A percentile compares a stretch with the other conserved stretches of the same genome.
phyloP scores from a whole-genome alignment of 2,113 vertebrate species.

The Cygnus buccinator region DNA sequence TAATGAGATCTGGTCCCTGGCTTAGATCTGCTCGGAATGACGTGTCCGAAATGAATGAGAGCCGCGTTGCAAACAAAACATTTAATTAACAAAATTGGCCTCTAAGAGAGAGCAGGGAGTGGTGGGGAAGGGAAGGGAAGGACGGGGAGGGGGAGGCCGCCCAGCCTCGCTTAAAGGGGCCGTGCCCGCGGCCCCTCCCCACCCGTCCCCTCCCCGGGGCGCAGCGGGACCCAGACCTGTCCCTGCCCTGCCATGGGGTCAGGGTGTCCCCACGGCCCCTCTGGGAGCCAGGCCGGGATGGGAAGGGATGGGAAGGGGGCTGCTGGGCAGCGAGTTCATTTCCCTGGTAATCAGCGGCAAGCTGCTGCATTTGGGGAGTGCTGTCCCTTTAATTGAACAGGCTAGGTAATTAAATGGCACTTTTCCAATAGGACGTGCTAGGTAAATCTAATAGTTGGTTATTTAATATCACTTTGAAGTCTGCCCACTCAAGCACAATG shows the following conservation, averaged over 20 bases:
- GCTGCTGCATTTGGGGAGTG: slow-evolving; percentile 90
- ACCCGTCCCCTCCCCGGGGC: neutral
- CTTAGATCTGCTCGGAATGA: slow-evolving; percentile 97
- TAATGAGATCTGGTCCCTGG: slow-evolving; percentile 99
- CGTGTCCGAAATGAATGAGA: slow-evolving; percentile 99
- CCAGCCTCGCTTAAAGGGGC: slow-evolving; percentile 86
- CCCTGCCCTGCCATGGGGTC: no score
- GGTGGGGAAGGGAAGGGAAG: slow-evolving; percentile 60
- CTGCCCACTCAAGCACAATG: slow-evolving; percentile 97
- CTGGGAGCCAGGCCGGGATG: neutral
- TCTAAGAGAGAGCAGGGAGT: slow-evolving; percentile 84
- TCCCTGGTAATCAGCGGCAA: slow-evolving; percentile 89
- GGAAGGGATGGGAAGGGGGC: neutral
- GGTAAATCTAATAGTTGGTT: slow-evolving; percentile 99
- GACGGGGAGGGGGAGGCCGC: slow-evolving; percentile 67
- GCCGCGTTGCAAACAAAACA: slow-evolving; percentile 99
- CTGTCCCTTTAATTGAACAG: slow-evolving; percentile 99
- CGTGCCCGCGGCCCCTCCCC: slow-evolving; percentile 34
- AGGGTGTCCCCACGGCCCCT: neutral
- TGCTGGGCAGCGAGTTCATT: slow-evolving; percentile 86
- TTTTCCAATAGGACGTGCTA: slow-evolving; percentile 99
- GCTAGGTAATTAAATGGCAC: slow-evolving; percentile 99
- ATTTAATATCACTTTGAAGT: slow-evolving; percentile 99
- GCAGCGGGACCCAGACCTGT: neutral
- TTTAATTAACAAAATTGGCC: slow-evolving; percentile 99